Evolutionary conservation across 2,888 invertebrate species (phyloP).

Genomic region (Erebia palarica): DNA sequence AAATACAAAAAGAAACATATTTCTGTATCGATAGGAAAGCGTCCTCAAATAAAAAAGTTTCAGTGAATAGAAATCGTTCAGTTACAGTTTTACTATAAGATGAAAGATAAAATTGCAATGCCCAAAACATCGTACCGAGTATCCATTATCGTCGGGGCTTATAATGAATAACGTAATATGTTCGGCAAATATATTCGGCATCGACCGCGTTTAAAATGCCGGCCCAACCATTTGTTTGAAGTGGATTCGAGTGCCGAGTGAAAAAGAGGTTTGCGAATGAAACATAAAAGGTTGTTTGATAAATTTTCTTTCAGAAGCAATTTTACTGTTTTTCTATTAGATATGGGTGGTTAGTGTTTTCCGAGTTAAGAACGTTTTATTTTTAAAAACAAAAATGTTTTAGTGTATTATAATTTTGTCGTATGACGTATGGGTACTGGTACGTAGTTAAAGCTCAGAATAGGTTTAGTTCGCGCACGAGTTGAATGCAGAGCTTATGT

Average conservation of each 20-base stretch:
- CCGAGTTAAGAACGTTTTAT: too few species aligned
- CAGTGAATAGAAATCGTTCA: too few species aligned
- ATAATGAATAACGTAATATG: constrained; percentile 24
- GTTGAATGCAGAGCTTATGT: too few species aligned
- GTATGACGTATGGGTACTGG: too few species aligned
- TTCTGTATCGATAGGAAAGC: too few species aligned
- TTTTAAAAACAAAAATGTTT: too few species aligned
- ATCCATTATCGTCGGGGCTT: constrained; percentile 15
- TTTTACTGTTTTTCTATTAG: not conserved
- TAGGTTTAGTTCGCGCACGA: too few species aligned
- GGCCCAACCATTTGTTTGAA: constrained; percentile 22
- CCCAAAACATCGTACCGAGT: not conserved
- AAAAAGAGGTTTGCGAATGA: constrained; percentile 5
- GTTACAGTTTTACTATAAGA: not conserved
- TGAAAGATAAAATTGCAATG: not conserved
- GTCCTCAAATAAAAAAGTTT: too few species aligned
- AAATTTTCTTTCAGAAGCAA: not conserved
- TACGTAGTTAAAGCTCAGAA: too few species aligned
- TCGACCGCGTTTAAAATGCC: constrained; percentile 13
- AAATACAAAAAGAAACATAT: too few species aligned
- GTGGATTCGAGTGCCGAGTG: constrained; percentile 10
- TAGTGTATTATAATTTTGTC: too few species aligned
- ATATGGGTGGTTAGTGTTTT: too few species aligned
- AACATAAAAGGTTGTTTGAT: constrained; percentile 4
- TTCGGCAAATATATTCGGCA: constrained; percentile 17